phyloP scores from a whole-genome alignment of 2,797 vertebrate species.

The Oryzias dopingdopingensis region DNA sequence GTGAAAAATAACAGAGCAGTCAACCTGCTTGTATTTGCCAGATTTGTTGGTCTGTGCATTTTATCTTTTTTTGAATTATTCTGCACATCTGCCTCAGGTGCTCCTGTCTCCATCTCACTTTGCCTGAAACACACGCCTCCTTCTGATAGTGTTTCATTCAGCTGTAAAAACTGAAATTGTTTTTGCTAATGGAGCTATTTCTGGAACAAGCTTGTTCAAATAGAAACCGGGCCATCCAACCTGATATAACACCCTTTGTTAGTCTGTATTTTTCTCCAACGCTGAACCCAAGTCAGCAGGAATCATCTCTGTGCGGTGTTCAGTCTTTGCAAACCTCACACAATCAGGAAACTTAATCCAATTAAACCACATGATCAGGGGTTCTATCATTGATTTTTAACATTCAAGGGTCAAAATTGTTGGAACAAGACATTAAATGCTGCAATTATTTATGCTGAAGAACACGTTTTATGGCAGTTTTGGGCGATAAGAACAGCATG shows the following conservation, averaged over 20 bases:
- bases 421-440: slow-evolving; percentile 20
- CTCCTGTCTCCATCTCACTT: slow-evolving; percentile 17
- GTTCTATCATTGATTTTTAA: slow-evolving; percentile 21
- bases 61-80: slow-evolving; percentile 17
- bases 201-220: slow-evolving; percentile 53
- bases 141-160: slow-evolving; percentile 62
- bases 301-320: slow-evolving; percentile 20
- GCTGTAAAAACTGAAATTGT: slow-evolving; percentile 71
- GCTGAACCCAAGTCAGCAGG: slow-evolving; percentile 43
- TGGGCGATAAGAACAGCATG: too few relatives aligned
- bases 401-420: slow-evolving; percentile 9
- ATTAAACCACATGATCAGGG: slow-evolving; percentile 11
- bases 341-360: slow-evolving; percentile 10
- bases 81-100: slow-evolving; percentile 18
- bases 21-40: slow-evolving; percentile 10
- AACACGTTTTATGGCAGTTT: not conserved
- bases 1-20: slow-evolving; percentile 35
- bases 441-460: slow-evolving; percentile 6
- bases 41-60: slow-evolving; percentile 5
- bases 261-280: slow-evolving; percentile 42
- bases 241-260: slow-evolving; percentile 54
- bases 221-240: slow-evolving; percentile 60
- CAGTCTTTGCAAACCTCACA: slow-evolving; percentile 31
- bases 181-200: slow-evolving; percentile 70
- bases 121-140: slow-evolving; percentile 30